Conservation (phyloP, 2,797 vertebrate genomes). For the Falco cherrug region DNA sequence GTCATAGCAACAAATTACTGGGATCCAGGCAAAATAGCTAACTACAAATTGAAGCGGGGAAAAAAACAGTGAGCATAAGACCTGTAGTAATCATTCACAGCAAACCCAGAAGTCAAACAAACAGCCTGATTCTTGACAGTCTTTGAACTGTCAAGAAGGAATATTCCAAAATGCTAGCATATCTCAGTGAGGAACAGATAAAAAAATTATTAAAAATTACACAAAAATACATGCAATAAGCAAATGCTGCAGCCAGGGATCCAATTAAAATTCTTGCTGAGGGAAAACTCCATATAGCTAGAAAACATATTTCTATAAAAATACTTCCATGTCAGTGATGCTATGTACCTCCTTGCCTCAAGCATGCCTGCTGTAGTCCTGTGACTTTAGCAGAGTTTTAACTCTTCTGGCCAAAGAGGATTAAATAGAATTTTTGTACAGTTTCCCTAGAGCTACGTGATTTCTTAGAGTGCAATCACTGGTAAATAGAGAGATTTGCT, state of each 20-base stretch:
- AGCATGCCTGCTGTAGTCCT: background rate
- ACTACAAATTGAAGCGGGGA: constrained; percentile 38
- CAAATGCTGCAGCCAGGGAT: background rate
- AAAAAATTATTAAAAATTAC: constrained; percentile 5
- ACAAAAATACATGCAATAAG: background rate
- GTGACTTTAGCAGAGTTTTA: background rate
- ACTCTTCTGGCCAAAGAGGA: background rate
- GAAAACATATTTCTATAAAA: background rate
- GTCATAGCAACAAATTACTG: constrained; percentile 62
- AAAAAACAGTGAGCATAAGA: background rate
- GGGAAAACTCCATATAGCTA: background rate
- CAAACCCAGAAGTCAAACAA: constrained; percentile 3
- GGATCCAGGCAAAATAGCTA: constrained; percentile 32
- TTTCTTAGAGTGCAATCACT: background rate
- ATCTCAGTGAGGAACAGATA: background rate
- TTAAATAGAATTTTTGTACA: background rate
- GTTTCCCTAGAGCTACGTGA: background rate
- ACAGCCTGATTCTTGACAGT: background rate
- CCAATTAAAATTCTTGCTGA: background rate
- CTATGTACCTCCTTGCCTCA: background rate
- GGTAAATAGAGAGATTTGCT: background rate
- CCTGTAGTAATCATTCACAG: constrained; percentile 9
- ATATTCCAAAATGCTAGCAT: background rate
- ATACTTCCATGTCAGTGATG: background rate
- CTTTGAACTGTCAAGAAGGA: background rate